Conservation (phyloP, 2,797 vertebrate genomes). For the Bucorvus abyssinicus region DNA sequence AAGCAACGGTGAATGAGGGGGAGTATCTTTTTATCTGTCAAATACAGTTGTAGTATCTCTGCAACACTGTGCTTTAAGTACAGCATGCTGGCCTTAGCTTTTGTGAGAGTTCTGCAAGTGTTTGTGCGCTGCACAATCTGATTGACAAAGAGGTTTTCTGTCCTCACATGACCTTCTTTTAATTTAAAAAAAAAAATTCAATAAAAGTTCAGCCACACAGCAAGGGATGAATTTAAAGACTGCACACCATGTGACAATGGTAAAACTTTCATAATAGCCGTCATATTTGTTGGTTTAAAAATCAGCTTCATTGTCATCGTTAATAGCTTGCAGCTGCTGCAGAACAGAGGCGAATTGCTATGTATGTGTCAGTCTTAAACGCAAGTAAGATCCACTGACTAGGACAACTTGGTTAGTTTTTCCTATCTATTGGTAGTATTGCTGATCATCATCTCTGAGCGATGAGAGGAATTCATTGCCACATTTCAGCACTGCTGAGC, state of each 20-base stretch:
- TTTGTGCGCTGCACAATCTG: constrained; percentile 29
- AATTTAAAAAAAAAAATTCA: constrained; percentile 42
- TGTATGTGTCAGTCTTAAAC: constrained; percentile 50
- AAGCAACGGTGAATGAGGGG: neutral
- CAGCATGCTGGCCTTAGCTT: constrained; percentile 21
- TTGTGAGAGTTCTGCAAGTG: constrained; percentile 53
- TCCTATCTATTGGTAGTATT: constrained; percentile 61
- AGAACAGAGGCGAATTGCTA: constrained; percentile 60
- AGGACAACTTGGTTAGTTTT: constrained; percentile 31
- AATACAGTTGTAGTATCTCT: constrained; percentile 42
- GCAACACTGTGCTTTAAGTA: constrained; percentile 19
- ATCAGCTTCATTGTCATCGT: constrained; percentile 68
- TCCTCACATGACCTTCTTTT: constrained; percentile 64
- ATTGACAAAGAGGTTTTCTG: constrained; percentile 63
- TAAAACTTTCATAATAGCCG: constrained; percentile 67
- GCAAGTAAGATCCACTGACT: constrained; percentile 44
- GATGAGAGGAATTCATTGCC: constrained; percentile 63
- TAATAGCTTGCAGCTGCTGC: constrained; percentile 72
- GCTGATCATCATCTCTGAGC: constrained; percentile 29
- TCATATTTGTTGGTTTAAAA: constrained; percentile 72
- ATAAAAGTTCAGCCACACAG: constrained; percentile 71
- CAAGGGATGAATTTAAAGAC: constrained; percentile 68
- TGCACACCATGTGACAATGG: constrained; percentile 67
- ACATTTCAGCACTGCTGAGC: constrained; percentile 67
- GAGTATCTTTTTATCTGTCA: constrained; percentile 24